A percentile compares a stretch with the other conserved stretches of the same genome.
These are phyloP conservation scores for Lochmaea capreae DNA, from an alignment of 2,888 invertebrate genomes.

Conservation along the genomic window DNA sequence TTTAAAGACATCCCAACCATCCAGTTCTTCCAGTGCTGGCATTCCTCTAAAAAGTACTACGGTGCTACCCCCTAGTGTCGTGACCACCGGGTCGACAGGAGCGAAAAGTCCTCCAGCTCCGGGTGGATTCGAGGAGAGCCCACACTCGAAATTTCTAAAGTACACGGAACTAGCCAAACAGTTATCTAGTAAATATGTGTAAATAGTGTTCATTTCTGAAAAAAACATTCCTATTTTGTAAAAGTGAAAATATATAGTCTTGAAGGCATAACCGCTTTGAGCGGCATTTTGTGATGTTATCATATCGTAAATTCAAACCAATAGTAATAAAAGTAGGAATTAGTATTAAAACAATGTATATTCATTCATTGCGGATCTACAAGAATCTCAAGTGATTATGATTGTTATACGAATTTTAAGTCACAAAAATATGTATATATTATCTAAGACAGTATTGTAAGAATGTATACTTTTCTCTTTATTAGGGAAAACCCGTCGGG, in stretches of 20 bases:
- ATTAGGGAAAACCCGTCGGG: constrained; percentile 37
- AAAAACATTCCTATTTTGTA: constrained; percentile 50
- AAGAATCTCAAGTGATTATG: constrained; percentile 64
- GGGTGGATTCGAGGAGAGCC: constrained; percentile 85
- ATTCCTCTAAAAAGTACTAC: constrained; percentile 58
- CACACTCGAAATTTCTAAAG: constrained; percentile 97
- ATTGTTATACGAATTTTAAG: constrained; percentile 66
- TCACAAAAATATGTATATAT: constrained; percentile 60
- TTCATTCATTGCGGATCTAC: constrained; percentile 58
- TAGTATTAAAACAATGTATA: constrained; percentile 52
- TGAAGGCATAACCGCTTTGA: constrained; percentile 57
- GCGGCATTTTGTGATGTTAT: constrained; percentile 78
- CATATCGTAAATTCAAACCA: constrained; percentile 72
- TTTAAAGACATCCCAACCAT: constrained; percentile 67
- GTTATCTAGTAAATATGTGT: constrained; percentile 96
- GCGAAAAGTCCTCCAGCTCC: constrained; percentile 64
- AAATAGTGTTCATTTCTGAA: constrained; percentile 62
- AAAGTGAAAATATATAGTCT: constrained; percentile 55
- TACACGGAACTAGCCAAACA: constrained; percentile 99
- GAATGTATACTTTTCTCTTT: constrained; percentile 57
- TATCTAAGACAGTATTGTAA: constrained; percentile 65
- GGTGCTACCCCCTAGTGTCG: constrained; percentile 50
- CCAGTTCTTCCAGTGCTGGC: constrained; percentile 52
- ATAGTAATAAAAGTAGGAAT: constrained; percentile 56
- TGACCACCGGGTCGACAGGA: constrained; percentile 51